Conservation (phyloP, 2,888 invertebrate genomes). For the Endotricha flammealis region DNA sequence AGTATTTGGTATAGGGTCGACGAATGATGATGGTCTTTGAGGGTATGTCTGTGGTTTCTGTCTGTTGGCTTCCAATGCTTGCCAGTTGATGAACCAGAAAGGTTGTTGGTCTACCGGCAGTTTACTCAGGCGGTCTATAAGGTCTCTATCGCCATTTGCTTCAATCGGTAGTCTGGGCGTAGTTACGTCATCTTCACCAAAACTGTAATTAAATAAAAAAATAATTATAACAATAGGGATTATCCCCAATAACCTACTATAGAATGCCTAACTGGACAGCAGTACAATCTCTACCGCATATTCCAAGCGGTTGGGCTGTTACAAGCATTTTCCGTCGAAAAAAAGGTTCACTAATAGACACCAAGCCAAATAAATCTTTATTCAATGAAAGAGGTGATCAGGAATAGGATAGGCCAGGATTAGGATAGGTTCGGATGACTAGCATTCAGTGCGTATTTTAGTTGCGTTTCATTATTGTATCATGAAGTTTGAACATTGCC, state of each 20-base stretch:
- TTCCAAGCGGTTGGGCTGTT: no score
- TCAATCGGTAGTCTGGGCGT: slow-evolving; percentile 79
- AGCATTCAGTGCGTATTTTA: no score
- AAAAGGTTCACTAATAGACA: no score
- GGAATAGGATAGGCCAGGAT: no score
- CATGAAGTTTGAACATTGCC: no score
- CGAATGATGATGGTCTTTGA: slow-evolving; percentile 47
- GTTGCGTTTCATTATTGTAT: no score
- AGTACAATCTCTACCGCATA: no score
- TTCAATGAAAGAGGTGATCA: no score
- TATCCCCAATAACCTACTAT: no score
- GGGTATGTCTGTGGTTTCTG: slow-evolving; percentile 57
- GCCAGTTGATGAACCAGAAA: slow-evolving; percentile 85
- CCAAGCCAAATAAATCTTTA: no score
- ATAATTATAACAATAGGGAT: slow-evolving; percentile 6
- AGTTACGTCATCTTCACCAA: slow-evolving; percentile 45
- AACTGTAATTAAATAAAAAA: slow-evolving; percentile 40
- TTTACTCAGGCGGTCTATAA: slow-evolving; percentile 80
- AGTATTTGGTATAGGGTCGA: slow-evolving; percentile 20
- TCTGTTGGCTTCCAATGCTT: slow-evolving; percentile 80
- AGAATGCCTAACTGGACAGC: slow-evolving; percentile 1
- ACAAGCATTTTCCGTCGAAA: no score
- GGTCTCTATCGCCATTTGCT: slow-evolving; percentile 80
- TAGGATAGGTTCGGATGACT: no score
- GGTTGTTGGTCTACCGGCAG: slow-evolving; percentile 83